Percentiles rank a stretch among this genome's conserved stretches.
phyloP scores from a whole-genome alignment of 2,888 invertebrate species.

The Punctoribates punctum region DNA sequence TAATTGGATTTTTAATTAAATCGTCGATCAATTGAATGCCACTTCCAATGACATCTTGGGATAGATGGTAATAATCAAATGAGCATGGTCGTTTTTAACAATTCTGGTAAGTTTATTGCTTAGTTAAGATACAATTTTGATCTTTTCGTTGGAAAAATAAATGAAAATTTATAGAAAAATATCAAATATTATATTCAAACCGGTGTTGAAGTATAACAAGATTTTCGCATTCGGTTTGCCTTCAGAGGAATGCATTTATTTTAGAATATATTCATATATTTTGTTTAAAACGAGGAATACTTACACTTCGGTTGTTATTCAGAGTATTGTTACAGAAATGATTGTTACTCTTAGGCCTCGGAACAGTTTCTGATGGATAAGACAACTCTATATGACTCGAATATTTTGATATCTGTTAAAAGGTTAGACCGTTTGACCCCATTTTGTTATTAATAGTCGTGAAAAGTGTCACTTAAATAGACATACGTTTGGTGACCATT shows the following conservation, averaged over 20 bases:
- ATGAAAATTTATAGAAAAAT: conserved; percentile 2
- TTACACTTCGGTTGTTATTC: conserved; percentile 10
- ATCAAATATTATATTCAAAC: conserved; percentile 8
- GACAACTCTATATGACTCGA: not conserved
- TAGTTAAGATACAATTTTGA: not conserved
- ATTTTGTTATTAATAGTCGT: not conserved
- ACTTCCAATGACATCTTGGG: too few species aligned
- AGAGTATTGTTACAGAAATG: conserved; percentile 1
- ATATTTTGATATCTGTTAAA: conserved; percentile 16
- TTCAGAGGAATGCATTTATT: not conserved
- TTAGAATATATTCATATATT: not conserved
- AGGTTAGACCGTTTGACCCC: not conserved
- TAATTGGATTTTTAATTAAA: too few species aligned
- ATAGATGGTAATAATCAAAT: too few species aligned
- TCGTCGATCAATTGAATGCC: too few species aligned
- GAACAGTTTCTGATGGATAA: conserved; percentile 5
- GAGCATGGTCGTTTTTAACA: too few species aligned
- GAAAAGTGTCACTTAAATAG: not conserved
- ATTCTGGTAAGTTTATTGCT: not conserved
- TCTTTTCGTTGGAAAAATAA: not conserved
- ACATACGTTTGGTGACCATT: conserved; percentile 11
- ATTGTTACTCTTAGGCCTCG: not conserved
- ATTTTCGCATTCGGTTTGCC: not conserved
- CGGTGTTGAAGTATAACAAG: conserved; percentile 26
- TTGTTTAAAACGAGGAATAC: not conserved